Evolutionary conservation across 1,140 invertebrate genomes (phyloP).

Genomic region (Prorops nasuta): DNA sequence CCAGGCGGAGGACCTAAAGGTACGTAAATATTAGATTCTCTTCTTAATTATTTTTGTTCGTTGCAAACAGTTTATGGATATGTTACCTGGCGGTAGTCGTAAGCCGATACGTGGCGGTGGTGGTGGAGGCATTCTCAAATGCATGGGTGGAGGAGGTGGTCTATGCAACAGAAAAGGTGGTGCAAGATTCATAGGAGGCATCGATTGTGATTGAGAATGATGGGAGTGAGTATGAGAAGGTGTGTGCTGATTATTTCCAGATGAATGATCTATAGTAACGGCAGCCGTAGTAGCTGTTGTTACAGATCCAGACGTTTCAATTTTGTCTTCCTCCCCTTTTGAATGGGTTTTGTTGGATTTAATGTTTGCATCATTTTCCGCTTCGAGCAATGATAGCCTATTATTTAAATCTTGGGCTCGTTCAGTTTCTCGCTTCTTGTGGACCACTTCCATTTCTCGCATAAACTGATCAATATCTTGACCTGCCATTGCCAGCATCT

Average conservation of each 20-base stretch:
- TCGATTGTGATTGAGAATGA: constrained; percentile 40
- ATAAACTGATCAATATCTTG: constrained; percentile 91
- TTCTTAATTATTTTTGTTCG: constrained; percentile 5
- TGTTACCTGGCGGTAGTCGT: constrained; percentile 52
- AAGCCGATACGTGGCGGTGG: constrained; percentile 56
- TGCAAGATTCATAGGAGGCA: constrained; percentile 57
- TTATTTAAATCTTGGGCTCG: constrained; percentile 64
- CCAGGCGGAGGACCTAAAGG: constrained; percentile 56
- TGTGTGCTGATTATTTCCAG: constrained; percentile 45
- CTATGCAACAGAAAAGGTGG: constrained; percentile 52
- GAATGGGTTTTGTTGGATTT: constrained; percentile 24
- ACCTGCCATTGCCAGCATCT: constrained; percentile 81
- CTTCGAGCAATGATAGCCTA: constrained; percentile 52
- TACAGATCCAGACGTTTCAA: constrained; percentile 45
- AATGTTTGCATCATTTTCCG: constrained; percentile 31
- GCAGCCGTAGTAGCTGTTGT: no score
- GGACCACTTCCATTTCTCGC: constrained; percentile 86
- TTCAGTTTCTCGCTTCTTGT: constrained; percentile 70
- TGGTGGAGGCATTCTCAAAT: constrained; percentile 59
- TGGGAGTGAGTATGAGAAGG: constrained; percentile 31
- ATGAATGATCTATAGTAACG: constrained; percentile 64
- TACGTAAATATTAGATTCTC: constrained; percentile 2
- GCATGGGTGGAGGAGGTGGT: constrained; percentile 54
- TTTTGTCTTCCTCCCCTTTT: constrained; percentile 37
- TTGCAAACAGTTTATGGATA: constrained; percentile 7